Evolutionary conservation across 1,140 invertebrate species (phyloP), one percentile per base, ranked within the genome.

Genomic region (Odontomachus brunneus): DNA sequence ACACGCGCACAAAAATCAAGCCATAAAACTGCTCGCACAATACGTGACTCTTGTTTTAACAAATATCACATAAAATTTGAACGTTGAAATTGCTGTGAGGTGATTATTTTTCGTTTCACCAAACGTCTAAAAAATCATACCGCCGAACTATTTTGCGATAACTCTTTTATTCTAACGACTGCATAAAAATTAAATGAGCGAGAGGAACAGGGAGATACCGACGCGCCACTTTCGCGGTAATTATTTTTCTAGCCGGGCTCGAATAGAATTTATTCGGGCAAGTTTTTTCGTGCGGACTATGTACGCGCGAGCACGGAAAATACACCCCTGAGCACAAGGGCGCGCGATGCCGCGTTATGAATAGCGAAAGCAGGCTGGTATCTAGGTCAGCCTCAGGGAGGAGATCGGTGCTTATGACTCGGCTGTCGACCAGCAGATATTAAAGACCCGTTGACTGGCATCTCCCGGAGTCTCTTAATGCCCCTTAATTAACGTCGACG

Each of bases 401-500:
- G 49, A 88, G 72, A 82, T 87, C 83, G 65, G 14, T 49, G 67
- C 24, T 84, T 88, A 82, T 73, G 29, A 38, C 55, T 57, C 49
- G 82, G 22, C 66, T 85, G 60, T 22, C 67, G 55, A 71, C 78
- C 83, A 83, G 78, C 53, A 88, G 78, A 83, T 88, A 88, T 88
- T 84, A 88, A 86, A 88, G 82, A 69, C 38, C 26, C 83, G 53
- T 66, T 80, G 76, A 88, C 59, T 78, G 53, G 44, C 49, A 51
- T 88, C 83, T 73, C 83, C 71, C 22, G 24, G 75, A 88, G 72
- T 76, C 86, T 85, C 83, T 87, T 87, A 88, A 88, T 88, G 83
- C 84, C 73, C 85, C 83, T 88, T 87, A 87, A 84, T 87, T 88
- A 88, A 88, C 82, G 84, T 75, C 65, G 76, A 87, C 67, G 72